Evolutionary conservation across 2,888 invertebrate genomes (phyloP), one percentile per base, ranked within the genome.

Genomic region (Dysmachus trigonus): DNA sequence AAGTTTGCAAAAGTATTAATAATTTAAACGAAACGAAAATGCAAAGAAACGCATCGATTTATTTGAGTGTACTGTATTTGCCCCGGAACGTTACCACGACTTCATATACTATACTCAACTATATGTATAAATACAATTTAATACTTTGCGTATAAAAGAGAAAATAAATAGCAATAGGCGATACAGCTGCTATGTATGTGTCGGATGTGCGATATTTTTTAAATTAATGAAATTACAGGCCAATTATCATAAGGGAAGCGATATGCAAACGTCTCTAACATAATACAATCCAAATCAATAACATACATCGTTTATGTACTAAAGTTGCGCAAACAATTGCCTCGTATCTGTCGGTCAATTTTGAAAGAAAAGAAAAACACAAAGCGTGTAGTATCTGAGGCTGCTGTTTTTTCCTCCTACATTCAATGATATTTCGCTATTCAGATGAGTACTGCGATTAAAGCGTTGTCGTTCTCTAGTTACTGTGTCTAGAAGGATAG

Each of bases 21-120:
- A 79, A 79, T 51, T 79, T 47, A 79, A 79, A 18, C n/a, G 62
- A 27, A 62, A 62, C 62, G 62, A 79, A 79, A 79, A 79, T 30
- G 62, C 62, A 62, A 62, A 62, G 27, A 79, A 79, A 47, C 27
- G 35, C 41, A 38, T 51, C 38, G 30, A 41, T 83, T 85, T 87
- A 87, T 87, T 87, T 87, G 87, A 87, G 87, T 87, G 87, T 87
- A 87, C 87, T 83, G 30, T 85, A 35, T 76, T 82, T n/a, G 38
- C 27, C 27, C 62, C 35, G 33, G 33, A 38, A 47, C 22, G 47
- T 38, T 41, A 77, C 91, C 91, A 91, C 91, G 91, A 91, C 91
- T 90, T 91, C 91, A 91, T 91, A 91, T 91, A 90, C 89, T 90
- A 91, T 90, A 91, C 88, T 62, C 31, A 82, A 53, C 38, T 82